Base-by-base conservation (phyloP, 2,888 invertebrate genomes). In the Osedax frankpressi region DNA sequence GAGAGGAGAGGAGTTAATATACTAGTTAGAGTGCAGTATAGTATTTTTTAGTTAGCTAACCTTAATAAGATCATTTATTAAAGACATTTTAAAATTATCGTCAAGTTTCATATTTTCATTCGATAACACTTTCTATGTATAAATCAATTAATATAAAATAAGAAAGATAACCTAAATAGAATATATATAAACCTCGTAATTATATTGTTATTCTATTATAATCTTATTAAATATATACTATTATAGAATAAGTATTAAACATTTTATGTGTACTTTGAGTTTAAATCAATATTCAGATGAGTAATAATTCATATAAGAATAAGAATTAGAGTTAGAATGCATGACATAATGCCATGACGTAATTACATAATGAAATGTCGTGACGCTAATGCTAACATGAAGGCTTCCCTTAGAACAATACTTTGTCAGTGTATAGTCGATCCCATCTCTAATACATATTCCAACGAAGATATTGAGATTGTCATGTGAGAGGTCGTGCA, bases 91-190 rank as follows among this genome's bases (percentile, higher is more conserved):
- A 75, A 82, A 82, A 70, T 81, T 80, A 76, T 79, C 78, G 74
- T 82, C 81, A 29, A 82, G 76, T 70, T 79, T 79, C 67, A 82
- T 81, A 68, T 80, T 79, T 28, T 81, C 81, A 69, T 82, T 81
- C 11, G 44, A 44, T 44, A 44, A 44, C 44, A 44, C 44, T 44
- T 44, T 44, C 44, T 44, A 19, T 11, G 19, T 44, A 44, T 44
- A n/a, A n/a, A n/a, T n/a, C n/a, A n/a, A n/a, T n/a, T n/a, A n/a
- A n/a, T n/a, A n/a, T n/a, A n/a, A n/a, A n/a, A n/a, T n/a, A n/a
- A n/a, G n/a, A n/a, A n/a, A n/a, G n/a, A n/a, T n/a, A n/a, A n/a
- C n/a, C n/a, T n/a, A n/a, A n/a, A n/a, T n/a, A n/a, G n/a, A n/a
- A n/a, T n/a, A n/a, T n/a, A n/a, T n/a, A n/a, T n/a, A n/a, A n/a